phyloP scores from a whole-genome alignment of 35 echinoderm and acorn worm species.

The Lytechinus variegatus region DNA sequence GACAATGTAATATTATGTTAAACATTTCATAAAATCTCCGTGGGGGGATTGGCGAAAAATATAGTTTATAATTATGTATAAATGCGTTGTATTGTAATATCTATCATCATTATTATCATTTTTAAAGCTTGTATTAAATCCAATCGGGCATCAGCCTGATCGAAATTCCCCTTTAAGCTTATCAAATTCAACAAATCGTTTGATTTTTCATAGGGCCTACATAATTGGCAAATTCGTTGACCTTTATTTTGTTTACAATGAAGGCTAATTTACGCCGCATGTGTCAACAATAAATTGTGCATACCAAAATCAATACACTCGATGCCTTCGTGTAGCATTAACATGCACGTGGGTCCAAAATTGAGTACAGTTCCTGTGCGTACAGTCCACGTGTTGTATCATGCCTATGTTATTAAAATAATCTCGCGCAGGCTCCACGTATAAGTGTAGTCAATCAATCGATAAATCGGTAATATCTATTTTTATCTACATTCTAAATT shows the following conservation, averaged over 20 bases:
- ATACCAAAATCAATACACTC: neutral
- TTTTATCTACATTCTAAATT: neutral
- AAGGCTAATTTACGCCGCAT: neutral
- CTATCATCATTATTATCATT: too few species aligned
- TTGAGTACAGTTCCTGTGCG: neutral
- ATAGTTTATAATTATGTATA: too few species aligned
- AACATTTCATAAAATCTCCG: too few species aligned
- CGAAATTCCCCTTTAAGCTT: neutral
- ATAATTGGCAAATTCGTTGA: neutral
- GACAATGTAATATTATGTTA: too few species aligned
- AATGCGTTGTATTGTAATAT: too few species aligned
- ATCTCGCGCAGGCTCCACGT: neutral
- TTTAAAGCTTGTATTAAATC: too few species aligned
- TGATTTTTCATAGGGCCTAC: neutral
- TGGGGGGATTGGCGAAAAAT: too few species aligned
- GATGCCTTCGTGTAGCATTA: neutral
- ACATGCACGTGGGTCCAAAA: neutral
- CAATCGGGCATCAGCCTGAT: too few species aligned
- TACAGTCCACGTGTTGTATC: neutral
- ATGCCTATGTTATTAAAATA: neutral
- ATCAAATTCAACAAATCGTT: neutral
- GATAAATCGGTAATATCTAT: neutral
- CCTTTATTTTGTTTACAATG: neutral
- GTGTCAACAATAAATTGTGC: neutral
- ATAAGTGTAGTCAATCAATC: neutral